Evolutionary conservation across 2,797 vertebrate species (phyloP).

Genomic region (Bufotes viridis): DNA sequence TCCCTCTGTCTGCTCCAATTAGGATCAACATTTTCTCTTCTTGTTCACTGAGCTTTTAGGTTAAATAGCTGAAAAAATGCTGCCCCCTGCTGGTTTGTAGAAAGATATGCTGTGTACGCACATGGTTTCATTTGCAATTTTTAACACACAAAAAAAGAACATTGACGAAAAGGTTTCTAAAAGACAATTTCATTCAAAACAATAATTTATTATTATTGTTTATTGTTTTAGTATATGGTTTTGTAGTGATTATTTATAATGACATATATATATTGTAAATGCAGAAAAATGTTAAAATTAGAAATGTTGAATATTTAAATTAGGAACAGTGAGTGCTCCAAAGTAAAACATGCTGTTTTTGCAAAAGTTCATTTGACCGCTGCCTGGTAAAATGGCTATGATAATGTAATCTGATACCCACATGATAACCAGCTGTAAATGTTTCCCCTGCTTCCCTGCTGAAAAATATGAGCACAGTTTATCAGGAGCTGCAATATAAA

Average conservation of each 20-base stretch:
- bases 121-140: slow-evolving; percentile 24
- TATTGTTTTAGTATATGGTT: not conserved
- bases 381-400: slow-evolving; percentile 38
- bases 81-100: slow-evolving; percentile 75
- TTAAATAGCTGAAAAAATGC: slow-evolving; percentile 72
- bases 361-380: slow-evolving; percentile 21
- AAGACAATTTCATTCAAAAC: not conserved
- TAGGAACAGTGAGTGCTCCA: not conserved
- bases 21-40: slow-evolving; percentile 73
- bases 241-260: not conserved
- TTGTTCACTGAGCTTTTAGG: slow-evolving; percentile 62
- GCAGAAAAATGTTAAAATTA: not conserved
- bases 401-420: slow-evolving; percentile 51
- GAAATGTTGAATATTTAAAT: not conserved
- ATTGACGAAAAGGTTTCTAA: not conserved
- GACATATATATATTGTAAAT: not conserved
- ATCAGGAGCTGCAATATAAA: slow-evolving; percentile 39
- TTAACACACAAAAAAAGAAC: not conserved
- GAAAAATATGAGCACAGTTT: slow-evolving; percentile 44
- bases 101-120: slow-evolving; percentile 56
- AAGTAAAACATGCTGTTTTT: slow-evolving; percentile 21
- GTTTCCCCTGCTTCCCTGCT: slow-evolving; percentile 27
- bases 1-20: slow-evolving; percentile 79
- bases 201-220: not conserved
- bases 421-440: slow-evolving; percentile 28